These are phyloP conservation scores for Petaurus breviceps DNA, from an alignment of 2,113 vertebrate species.

Conservation along the genomic window DNA sequence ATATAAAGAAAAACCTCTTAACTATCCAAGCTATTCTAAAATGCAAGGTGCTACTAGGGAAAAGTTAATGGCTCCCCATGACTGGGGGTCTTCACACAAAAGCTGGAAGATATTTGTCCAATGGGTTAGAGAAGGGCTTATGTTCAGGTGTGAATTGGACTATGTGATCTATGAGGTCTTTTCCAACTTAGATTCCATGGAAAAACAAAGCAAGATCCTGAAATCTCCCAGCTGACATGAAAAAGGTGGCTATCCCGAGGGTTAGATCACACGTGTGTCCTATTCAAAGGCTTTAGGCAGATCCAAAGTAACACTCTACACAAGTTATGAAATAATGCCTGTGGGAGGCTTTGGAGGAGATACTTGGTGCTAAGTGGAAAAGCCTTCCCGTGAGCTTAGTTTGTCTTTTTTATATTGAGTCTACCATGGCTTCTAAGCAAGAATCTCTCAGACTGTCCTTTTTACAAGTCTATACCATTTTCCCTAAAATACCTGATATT, in stretches of 20 bases:
- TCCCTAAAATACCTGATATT: not conserved
- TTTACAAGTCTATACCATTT: not conserved
- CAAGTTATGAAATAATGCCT: not conserved
- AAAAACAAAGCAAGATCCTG: not conserved
- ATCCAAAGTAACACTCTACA: not conserved
- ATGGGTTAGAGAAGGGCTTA: not conserved
- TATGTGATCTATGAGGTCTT: not conserved
- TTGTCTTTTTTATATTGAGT: not conserved
- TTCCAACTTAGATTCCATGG: not conserved
- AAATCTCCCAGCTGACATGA: conserved; percentile 13
- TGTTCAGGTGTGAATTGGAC: not conserved
- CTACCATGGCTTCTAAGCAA: not conserved
- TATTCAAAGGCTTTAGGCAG: not conserved
- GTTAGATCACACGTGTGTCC: not conserved
- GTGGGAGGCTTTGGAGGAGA: not conserved
- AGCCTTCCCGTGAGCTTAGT: not conserved
- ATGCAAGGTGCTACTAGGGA: not conserved
- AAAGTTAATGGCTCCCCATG: not conserved
- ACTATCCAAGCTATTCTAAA: not conserved
- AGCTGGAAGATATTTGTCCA: not conserved
- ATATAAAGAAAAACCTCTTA: not conserved
- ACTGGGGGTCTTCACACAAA: not conserved
- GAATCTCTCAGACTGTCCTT: not conserved
- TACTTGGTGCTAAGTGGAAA: not conserved
- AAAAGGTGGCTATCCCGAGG: not conserved